Percentiles rank a stretch among this genome's conserved stretches.
phyloP scores from a whole-genome alignment of 2,113 vertebrate genomes.

The Copsychus sechellarum region DNA sequence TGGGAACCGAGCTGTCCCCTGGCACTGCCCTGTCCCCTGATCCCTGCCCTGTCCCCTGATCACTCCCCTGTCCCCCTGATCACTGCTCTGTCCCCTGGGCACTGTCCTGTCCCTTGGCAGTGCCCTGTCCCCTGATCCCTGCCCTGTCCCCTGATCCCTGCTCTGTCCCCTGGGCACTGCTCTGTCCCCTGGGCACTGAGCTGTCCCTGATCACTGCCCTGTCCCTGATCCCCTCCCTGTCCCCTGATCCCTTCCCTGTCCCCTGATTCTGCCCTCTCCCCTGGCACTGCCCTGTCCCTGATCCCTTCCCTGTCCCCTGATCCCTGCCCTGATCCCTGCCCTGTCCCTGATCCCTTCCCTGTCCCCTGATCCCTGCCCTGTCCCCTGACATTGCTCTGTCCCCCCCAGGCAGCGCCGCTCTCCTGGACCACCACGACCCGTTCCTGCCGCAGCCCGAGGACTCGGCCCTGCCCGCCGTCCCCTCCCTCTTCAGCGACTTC shows the following conservation, averaged over 20 bases:
- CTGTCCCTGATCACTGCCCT: too few relatives aligned
- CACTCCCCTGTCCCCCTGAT: not conserved
- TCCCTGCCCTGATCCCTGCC: too few relatives aligned
- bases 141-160: not conserved
- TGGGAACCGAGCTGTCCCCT: not conserved
- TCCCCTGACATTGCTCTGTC: not conserved
- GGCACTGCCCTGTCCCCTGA: not conserved
- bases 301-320: too few relatives aligned
- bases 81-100: too few relatives aligned
- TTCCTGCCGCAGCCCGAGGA: not conserved
- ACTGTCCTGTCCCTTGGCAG: not conserved
- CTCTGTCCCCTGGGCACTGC: not conserved
- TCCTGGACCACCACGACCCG: not conserved
- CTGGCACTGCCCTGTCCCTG: too few relatives aligned
- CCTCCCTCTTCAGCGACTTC: not conserved
- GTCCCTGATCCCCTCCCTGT: too few relatives aligned
- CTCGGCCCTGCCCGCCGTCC: fast-evolving
- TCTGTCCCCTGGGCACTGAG: too few relatives aligned
- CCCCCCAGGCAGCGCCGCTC: fast-evolving
- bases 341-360: too few relatives aligned
- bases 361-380: fast-evolving
- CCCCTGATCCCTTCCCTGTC: too few relatives aligned
- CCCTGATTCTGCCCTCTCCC: too few relatives aligned
- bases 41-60: not conserved
- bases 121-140: not conserved